Percentiles rank a stretch among this genome's conserved stretches.
Evolutionary conservation across 2,888 invertebrate genomes (phyloP).

Genomic region (Zaprionus lineosus): DNA sequence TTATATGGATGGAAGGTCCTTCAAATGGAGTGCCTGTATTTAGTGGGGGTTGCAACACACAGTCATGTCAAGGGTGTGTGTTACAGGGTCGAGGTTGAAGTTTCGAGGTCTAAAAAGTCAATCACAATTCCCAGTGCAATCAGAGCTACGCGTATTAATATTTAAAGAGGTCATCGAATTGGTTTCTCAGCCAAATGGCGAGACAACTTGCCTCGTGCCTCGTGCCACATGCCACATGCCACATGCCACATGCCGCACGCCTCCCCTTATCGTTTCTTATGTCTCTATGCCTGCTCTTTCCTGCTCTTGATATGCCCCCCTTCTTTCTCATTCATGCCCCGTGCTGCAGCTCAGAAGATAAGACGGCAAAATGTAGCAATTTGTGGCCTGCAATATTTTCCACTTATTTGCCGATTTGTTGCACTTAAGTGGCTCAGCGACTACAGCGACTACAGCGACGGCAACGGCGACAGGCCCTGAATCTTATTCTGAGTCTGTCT

Average conservation of each 20-base stretch:
- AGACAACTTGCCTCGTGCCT: conserved; percentile 3
- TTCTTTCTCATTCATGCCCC: too few species aligned
- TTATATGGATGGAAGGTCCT: not conserved
- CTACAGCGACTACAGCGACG: too few species aligned
- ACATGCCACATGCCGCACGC: too few species aligned
- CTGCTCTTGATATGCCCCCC: too few species aligned
- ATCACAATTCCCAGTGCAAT: conserved; percentile 82
- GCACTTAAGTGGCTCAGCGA: conserved; percentile 58
- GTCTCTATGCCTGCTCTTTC: too few species aligned
- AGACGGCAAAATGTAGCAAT: conserved; percentile 53
- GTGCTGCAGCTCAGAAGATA: conserved; percentile 51
- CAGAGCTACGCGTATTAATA: conserved; percentile 81
- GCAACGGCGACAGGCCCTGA: too few species aligned
- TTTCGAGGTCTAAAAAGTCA: conserved; percentile 76
- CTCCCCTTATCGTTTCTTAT: too few species aligned
- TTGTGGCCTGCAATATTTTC: conserved; percentile 75
- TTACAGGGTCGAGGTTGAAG: not conserved
- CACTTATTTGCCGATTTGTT: conserved; percentile 73
- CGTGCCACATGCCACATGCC: too few species aligned
- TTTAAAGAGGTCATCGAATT: conserved; percentile 81
- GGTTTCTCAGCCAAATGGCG: conserved; percentile 42
- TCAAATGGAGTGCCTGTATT: conserved; percentile 27
- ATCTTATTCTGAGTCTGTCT: too few species aligned
- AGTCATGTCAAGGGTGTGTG: conserved; percentile 15
- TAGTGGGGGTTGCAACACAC: conserved; percentile 32